phyloP scores from a whole-genome alignment of 2,888 invertebrate genomes.

The Galerucella nymphaeae region DNA sequence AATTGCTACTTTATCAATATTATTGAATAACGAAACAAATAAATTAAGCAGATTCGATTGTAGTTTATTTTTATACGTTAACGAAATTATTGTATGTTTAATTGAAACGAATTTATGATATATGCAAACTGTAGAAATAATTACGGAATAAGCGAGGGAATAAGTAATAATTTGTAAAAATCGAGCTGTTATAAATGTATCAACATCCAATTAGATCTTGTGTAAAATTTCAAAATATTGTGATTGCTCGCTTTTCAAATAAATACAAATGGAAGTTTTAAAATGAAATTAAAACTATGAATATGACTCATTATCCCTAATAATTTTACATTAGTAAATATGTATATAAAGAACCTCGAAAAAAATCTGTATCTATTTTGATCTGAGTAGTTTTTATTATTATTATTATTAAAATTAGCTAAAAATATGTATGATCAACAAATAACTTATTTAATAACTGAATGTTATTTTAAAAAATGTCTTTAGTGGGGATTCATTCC shows the following conservation, averaged over 20 bases:
- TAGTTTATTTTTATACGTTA: not conserved
- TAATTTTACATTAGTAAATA: not conserved
- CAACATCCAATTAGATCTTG: slow-evolving; percentile 3
- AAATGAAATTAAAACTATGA: not conserved
- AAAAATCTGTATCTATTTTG: too few species aligned
- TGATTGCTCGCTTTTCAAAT: not conserved
- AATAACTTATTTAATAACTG: too few species aligned
- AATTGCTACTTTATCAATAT: not conserved
- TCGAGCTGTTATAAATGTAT: slow-evolving; percentile 12
- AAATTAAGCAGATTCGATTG: not conserved
- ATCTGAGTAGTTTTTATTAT: too few species aligned
- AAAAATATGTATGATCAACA: too few species aligned
- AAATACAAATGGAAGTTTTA: not conserved
- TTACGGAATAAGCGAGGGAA: slow-evolving; percentile 10
- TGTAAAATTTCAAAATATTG: not conserved
- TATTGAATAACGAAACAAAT: slow-evolving; percentile 2
- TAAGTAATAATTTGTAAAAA: slow-evolving; percentile 11
- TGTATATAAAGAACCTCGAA: not conserved
- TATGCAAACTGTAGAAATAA: slow-evolving; percentile 23
- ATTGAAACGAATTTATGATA: slow-evolving; percentile 30
- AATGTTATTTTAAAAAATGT: too few species aligned
- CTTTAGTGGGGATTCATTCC: too few species aligned
- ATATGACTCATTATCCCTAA: not conserved
- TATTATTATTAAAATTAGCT: too few species aligned
- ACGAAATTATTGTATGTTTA: slow-evolving; percentile 13